Percentiles rank a stretch among this genome's conserved stretches.
Evolutionary conservation across 2,113 vertebrate species (phyloP).

Genomic region (Salvelinus alpinus): DNA sequence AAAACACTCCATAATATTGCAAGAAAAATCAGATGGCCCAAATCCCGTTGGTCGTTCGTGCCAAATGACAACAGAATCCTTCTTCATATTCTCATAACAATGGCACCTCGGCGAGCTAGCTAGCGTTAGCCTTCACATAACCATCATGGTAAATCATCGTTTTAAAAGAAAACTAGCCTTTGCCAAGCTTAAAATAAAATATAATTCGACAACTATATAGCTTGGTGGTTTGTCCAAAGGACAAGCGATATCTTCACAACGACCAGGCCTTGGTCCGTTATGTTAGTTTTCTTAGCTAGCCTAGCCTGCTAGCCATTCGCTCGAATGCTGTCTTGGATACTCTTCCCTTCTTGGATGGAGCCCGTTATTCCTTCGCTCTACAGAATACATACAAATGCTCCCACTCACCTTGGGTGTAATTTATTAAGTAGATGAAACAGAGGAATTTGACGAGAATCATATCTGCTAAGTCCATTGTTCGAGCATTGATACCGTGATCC

Average conservation of each 20-base stretch:
- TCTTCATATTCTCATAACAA: too few species aligned
- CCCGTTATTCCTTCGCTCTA: slow-evolving; percentile 16
- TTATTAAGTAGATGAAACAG: slow-evolving; percentile 55
- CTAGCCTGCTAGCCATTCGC: slow-evolving; percentile 48
- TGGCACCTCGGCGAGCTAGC: too few species aligned
- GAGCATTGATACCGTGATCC: slow-evolving; percentile 70
- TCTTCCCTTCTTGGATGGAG: slow-evolving; percentile 38
- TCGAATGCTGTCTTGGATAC: slow-evolving; percentile 32
- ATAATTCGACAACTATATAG: not conserved
- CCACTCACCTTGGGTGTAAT: slow-evolving; percentile 70
- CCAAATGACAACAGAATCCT: too few species aligned
- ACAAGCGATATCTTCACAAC: slow-evolving; percentile 57
- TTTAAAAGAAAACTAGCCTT: too few species aligned
- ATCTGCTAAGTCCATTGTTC: slow-evolving; percentile 71
- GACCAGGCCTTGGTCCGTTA: slow-evolving; percentile 62
- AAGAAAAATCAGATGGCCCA: too few species aligned
- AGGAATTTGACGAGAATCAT: slow-evolving; percentile 67
- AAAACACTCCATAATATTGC: too few species aligned
- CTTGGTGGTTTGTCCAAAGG: slow-evolving; percentile 43
- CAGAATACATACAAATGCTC: slow-evolving; percentile 1
- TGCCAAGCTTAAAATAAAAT: not conserved
- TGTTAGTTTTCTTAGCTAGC: slow-evolving; percentile 38
- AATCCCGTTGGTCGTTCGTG: too few species aligned
- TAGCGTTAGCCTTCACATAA: too few species aligned
- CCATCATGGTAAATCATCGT: too few species aligned